Conservation (phyloP, 2,113 vertebrate species). For the Tretioscincus oriximinensis region DNA sequence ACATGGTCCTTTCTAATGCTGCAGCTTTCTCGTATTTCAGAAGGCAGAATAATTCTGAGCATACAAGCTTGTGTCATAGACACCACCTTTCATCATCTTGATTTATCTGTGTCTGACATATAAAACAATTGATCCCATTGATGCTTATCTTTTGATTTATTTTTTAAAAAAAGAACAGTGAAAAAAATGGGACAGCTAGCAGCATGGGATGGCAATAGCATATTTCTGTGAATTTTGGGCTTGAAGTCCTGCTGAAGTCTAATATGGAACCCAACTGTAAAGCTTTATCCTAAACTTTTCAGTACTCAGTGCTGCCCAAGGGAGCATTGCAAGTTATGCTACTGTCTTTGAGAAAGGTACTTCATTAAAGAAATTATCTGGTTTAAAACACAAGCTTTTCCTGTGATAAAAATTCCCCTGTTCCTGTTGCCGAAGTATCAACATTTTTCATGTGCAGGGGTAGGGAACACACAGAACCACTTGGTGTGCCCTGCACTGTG, state of each 20-base stretch:
- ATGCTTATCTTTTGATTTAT: slow-evolving; percentile 63
- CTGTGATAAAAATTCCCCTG: too few relatives aligned
- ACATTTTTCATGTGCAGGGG: too few relatives aligned
- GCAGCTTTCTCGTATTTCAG: neutral
- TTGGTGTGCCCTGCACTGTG: too few relatives aligned
- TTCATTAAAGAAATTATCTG: too few relatives aligned
- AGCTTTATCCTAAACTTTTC: neutral
- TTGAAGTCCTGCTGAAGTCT: neutral
- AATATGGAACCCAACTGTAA: neutral
- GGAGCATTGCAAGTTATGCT: too few relatives aligned
- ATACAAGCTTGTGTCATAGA: slow-evolving; percentile 1
- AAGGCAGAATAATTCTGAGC: neutral
- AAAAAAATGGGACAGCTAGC: slow-evolving; percentile 56
- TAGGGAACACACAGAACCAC: too few relatives aligned
- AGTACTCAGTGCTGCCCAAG: neutral
- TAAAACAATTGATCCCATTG: slow-evolving; percentile 57
- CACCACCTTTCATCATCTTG: slow-evolving; percentile 57
- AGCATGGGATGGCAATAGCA: slow-evolving; percentile 36
- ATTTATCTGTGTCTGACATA: slow-evolving; percentile 51
- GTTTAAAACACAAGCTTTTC: too few relatives aligned
- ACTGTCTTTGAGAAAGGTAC: too few relatives aligned
- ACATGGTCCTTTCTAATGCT: neutral
- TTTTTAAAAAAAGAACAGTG: slow-evolving; percentile 43
- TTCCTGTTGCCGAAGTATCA: too few relatives aligned
- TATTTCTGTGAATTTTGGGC: slow-evolving; percentile 18